phyloP scores from a whole-genome alignment of 2,797 vertebrate genomes.

The Bradypus variegatus region DNA sequence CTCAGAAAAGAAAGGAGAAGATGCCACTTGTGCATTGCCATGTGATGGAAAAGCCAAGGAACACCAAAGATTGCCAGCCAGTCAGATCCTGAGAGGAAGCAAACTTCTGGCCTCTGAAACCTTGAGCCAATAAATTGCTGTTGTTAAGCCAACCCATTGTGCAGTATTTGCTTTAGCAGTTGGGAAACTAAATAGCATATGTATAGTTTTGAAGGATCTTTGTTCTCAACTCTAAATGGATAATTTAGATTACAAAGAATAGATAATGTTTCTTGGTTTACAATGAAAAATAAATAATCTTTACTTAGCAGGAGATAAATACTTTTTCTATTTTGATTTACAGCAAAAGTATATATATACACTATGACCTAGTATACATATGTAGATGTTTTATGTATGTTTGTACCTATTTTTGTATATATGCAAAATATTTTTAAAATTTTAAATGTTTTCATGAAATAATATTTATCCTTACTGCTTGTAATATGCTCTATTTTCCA shows the following conservation, averaged over 20 bases:
- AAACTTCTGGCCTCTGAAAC: no score
- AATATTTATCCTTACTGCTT: conserved; percentile 13
- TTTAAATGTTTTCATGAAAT: conserved; percentile 5
- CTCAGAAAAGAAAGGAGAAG: no score
- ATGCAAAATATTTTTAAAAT: conserved; percentile 28
- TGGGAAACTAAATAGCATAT: no score
- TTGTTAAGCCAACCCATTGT: no score
- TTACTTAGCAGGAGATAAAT: neutral
- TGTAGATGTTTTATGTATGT: neutral
- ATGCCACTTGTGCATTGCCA: no score
- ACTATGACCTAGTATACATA: neutral
- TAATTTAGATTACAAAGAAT: neutral
- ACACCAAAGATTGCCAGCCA: no score
- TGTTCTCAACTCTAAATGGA: neutral
- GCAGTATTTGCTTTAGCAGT: no score
- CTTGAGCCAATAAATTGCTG: no score
- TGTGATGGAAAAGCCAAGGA: no score
- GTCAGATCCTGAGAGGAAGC: no score
- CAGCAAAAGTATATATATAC: neutral
- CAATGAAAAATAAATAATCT: conserved; percentile 12
- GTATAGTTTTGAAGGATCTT: neutral
- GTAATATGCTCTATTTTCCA: conserved; percentile 7
- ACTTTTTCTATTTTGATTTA: conserved; percentile 25
- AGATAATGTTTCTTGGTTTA: conserved; percentile 3
- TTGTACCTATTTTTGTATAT: neutral